Base-by-base conservation (phyloP, 1,140 invertebrate species). In the Chelonus insularis region DNA sequence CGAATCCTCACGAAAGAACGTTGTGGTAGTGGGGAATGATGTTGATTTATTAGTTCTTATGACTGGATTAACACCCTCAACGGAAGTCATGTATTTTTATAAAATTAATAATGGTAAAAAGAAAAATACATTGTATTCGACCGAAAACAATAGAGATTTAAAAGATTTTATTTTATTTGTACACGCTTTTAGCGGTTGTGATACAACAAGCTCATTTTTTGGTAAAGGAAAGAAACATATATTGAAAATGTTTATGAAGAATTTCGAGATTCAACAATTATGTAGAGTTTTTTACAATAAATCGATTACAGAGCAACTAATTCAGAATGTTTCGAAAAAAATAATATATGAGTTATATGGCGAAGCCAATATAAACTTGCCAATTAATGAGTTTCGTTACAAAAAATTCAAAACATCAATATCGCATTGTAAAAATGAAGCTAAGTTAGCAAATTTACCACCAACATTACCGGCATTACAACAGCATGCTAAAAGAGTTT, bases 401-500 rank as follows among this genome's bases (percentile, higher is more conserved):
- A 37, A 9, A 37, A 3, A 2, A 11, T 37, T 37, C 12, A n/a
- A 11, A 11, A 9, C 36, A 11, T 37, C 12, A 11, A 4, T n/a
- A 4, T 2, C 36, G 3, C 36, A 37, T 11, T 4, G 8, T 4
- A 3, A 37, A 11, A 9, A 8, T 37, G 36, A 37, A 37, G 12
- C 9, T 43, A 8, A 12, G 7, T 43, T 50, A 14, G 2, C 52
- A 51, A 62, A 18, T 14, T 41, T 72, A 41, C 68, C 70, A 66
- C 70, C 67, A 37, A 72, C 64, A 55, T 51, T 51, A 61, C 59
- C 47, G 62, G 69, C 66, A 55, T 14, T 36, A 12, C 1, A 9
- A 2, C n/a, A 56, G 12, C 63, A 64, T 50, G n/a, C 14, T n/a
- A 71, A 73, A 37, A 66, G 78, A 57, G 73, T 78, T n/a, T 79